Base-by-base conservation (phyloP, 2,888 invertebrate species). In the Luffia ferchaultella region DNA sequence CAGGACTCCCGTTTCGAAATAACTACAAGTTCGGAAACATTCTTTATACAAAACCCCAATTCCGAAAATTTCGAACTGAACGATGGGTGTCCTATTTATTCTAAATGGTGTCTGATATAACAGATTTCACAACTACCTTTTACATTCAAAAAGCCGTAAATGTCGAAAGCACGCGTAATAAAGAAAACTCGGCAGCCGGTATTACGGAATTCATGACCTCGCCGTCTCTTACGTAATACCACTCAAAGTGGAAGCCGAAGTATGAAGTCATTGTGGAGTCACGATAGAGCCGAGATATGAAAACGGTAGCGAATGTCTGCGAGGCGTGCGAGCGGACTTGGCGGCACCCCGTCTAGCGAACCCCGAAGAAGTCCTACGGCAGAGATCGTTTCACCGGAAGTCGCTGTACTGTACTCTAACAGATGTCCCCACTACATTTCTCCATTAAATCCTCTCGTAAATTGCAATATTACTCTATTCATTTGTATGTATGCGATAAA, bases 261-360 rank as follows among this genome's bases (percentile, higher is more conserved):
- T 65, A 64, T 59, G 59, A 63, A 66, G 62, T 68, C 60, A 60
- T 59, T 54, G 59, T 60, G 62, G 73, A 73, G 61, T 74, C 76
- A 68, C 63, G 58, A 62, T 60, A 58, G 12, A 30, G 30, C 30
- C 5, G 5, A 7, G 30, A 30, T 30, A 30, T 30, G 30, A 30
- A 30, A 7, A 30, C n/a, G n/a, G n/a, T n/a, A n/a, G n/a, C n/a
- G n/a, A n/a, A n/a, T n/a, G n/a, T n/a, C n/a, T n/a, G n/a, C n/a
- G n/a, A 30, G 30, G 30, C 5, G 5, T 30, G 30, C 5, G 12
- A 12, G 30, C 30, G 30, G 30, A 30, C 30, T 3, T 12, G 3
- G 30, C 30, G 5, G 30, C 30, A n/a, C n/a, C n/a, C n/a, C n/a
- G n/a, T n/a, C n/a, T n/a, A n/a, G n/a, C n/a, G n/a, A n/a, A n/a